phyloP scores from a whole-genome alignment of 2,113 vertebrate species.

The Toxostoma redivivum region DNA sequence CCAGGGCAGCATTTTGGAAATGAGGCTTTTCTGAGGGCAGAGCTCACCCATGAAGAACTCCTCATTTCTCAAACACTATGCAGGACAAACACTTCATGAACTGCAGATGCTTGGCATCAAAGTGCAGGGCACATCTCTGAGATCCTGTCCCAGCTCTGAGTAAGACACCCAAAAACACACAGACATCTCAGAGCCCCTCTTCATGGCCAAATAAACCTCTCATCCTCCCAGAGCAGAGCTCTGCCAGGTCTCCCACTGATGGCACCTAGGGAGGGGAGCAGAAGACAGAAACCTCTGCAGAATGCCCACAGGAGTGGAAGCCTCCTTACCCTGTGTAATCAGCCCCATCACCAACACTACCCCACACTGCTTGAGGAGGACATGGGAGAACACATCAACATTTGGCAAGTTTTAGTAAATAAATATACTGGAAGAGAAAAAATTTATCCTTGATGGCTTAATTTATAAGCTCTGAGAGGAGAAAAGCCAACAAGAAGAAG shows the following conservation, averaged over 20 bases:
- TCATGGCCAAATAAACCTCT: not conserved
- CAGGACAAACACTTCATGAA: not conserved
- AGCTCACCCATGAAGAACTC: not conserved
- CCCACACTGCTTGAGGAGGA: not conserved
- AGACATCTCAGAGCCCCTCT: not conserved
- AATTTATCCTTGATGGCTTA: not conserved
- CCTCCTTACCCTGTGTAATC: rapidly evolving
- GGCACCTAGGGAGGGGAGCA: not conserved
- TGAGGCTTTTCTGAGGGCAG: not conserved
- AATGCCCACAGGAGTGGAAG: not conserved
- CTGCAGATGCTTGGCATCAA: rapidly evolving
- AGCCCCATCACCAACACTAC: not conserved
- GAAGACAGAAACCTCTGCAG: not conserved
- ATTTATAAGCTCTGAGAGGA: not conserved
- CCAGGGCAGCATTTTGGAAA: not conserved
- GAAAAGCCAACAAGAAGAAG: not conserved
- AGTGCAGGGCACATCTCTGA: not conserved
- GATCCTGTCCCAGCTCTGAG: not conserved
- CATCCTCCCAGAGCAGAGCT: not conserved
- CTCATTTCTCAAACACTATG: not conserved
- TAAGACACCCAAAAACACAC: not conserved
- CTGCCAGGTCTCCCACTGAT: not conserved
- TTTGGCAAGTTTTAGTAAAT: not conserved
- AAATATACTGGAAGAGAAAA: not conserved
- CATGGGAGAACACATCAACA: not conserved